Percentiles rank a stretch among this genome's conserved stretches.
Conservation (phyloP, 2,888 invertebrate genomes). For the Apamea sordens region DNA sequence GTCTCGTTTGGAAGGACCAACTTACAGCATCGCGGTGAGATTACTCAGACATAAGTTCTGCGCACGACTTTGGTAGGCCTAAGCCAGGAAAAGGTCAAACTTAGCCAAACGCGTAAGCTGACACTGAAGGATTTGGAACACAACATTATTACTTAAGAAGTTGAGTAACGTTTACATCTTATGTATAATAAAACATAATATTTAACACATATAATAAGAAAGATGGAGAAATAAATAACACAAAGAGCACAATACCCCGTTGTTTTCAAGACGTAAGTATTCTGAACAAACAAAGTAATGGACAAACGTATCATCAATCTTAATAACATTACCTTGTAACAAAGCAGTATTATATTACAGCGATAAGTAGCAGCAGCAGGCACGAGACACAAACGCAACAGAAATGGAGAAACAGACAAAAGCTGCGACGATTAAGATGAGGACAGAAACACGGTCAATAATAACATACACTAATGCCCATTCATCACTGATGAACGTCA, state of each 20-base stretch:
- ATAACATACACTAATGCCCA: conserved; percentile 74
- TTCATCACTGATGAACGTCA: conserved; percentile 72
- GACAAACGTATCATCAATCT: conserved; percentile 63
- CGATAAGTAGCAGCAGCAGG: conserved; percentile 61
- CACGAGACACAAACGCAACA: conserved; percentile 31
- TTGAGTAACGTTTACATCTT: conserved; percentile 2
- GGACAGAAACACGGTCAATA: conserved; percentile 72
- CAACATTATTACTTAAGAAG: conserved; percentile 18
- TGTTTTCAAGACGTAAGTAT: conserved; percentile 35
- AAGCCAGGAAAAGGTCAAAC: conserved; percentile 36
- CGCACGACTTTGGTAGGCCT: conserved; percentile 29
- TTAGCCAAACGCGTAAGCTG: conserved; percentile 30
- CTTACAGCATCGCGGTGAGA: conserved; percentile 5
- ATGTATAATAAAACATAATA: conserved; percentile 22
- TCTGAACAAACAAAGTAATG: conserved; percentile 53
- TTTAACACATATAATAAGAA: conserved; percentile 22
- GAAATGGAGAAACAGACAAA: conserved; percentile 62
- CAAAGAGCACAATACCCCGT: conserved; percentile 40
- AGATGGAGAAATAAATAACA: conserved; percentile 30
- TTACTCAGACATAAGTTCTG: conserved; percentile 41
- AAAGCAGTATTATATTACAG: conserved; percentile 59
- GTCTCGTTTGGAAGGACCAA: conserved; percentile 8
- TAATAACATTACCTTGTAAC: conserved; percentile 63
- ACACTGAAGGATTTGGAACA: conserved; percentile 46
- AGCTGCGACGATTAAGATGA: conserved; percentile 67